Conservation (phyloP, 1,140 invertebrate species). For the Battus philenor region DNA sequence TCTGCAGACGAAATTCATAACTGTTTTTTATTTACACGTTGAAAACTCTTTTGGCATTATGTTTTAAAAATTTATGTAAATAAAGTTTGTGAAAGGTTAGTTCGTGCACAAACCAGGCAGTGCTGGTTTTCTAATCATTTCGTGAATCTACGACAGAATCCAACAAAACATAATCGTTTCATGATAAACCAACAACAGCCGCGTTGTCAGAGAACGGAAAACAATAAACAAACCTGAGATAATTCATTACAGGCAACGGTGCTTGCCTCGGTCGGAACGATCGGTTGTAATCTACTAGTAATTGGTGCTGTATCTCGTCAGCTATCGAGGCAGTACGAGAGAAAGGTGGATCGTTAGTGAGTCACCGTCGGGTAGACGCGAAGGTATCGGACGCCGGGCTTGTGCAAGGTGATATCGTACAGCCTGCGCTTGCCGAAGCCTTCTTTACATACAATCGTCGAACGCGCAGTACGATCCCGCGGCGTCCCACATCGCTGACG, state of each 20-base stretch:
- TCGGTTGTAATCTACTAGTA: constrained; percentile 2
- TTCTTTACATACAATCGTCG: constrained; percentile 69
- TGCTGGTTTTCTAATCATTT: too few relatives aligned
- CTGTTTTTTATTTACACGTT: too few relatives aligned
- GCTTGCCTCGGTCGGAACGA: neutral
- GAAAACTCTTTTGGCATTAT: too few relatives aligned
- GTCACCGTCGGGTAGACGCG: neutral
- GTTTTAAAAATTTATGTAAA: too few relatives aligned
- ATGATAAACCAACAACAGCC: constrained; percentile 30
- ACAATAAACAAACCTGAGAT: constrained; percentile 11
- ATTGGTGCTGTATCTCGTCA: neutral
- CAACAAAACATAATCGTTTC: constrained; percentile 52
- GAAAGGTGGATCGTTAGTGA: constrained; percentile 6
- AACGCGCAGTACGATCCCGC: constrained; percentile 46
- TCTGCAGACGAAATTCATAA: too few relatives aligned
- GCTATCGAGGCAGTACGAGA: neutral
- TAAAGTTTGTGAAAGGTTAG: too few relatives aligned
- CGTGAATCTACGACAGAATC: constrained; percentile 53
- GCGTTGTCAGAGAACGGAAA: constrained; percentile 18
- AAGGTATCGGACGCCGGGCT: neutral
- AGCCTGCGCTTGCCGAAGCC: constrained; percentile 42
- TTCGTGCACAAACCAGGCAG: too few relatives aligned
- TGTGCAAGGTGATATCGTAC: neutral
- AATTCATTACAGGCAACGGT: constrained; percentile 5
- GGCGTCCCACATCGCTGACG: constrained; percentile 57